A percentile compares a stretch with the other conserved stretches of the same genome.
Conservation (phyloP, 2,797 vertebrate genomes). For the Tolypeutes matacus region DNA sequence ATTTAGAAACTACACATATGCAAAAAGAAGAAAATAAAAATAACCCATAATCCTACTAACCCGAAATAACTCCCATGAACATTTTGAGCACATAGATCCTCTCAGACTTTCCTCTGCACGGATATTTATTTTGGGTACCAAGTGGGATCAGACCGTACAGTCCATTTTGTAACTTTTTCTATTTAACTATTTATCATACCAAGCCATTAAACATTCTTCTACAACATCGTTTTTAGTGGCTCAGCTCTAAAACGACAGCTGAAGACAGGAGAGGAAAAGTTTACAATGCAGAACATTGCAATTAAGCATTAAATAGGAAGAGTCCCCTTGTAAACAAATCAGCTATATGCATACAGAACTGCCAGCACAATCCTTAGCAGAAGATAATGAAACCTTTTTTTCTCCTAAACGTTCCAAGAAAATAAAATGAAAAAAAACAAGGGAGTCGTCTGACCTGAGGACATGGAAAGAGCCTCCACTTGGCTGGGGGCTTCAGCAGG, state of each 20-base stretch:
- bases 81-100: conserved; percentile 54
- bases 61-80: conserved; percentile 77
- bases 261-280: not conserved
- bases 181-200: conserved; percentile 15
- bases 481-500: not conserved
- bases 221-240: not conserved
- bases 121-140: conserved; percentile 67
- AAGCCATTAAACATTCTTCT: not conserved
- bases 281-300: not conserved
- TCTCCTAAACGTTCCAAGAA: not conserved
- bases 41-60: conserved; percentile 82
- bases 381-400: not conserved
- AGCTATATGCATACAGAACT: not conserved
- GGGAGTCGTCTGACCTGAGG: not conserved
- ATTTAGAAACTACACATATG: conserved; percentile 83
- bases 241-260: not conserved
- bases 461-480: not conserved
- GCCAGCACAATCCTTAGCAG: not conserved
- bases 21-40: conserved; percentile 82
- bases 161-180: conserved; percentile 56
- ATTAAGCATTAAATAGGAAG: not conserved
- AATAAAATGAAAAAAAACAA: not conserved
- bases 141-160: conserved; percentile 71
- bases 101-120: conserved; percentile 69
- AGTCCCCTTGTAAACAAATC: not conserved